Evolutionary conservation across 2,797 vertebrate genomes (phyloP), one percentile per base, ranked within the genome.

Genomic region (Adrianichthys oophorus): DNA sequence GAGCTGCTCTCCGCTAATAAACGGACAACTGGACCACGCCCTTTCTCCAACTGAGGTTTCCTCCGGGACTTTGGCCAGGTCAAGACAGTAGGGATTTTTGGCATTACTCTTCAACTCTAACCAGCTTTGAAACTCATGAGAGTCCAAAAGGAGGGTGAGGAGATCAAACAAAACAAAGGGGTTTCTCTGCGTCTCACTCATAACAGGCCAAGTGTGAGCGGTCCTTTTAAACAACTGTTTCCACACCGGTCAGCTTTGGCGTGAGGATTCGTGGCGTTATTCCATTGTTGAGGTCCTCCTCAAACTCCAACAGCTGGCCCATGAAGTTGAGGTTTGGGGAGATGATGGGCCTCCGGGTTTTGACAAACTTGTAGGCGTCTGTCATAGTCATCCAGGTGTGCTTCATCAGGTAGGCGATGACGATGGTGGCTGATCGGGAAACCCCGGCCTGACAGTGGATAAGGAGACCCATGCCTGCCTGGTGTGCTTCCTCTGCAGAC

Each of bases 301-400:
- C 97, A 0, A 99, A 99, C 92, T 99, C 96, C 89, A 98, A 82
- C 82, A 99, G 93, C 82, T 99, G 98, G 78, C 98, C 98, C 97
- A 99, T 99, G 86, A 99, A 99, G 93, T 98, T 99, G 85, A 99
- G 96, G 87, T 99, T 99, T 1, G 98, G 98, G 54, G 98, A 99
- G 87, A 99, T 99, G 84, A 99, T 96, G 88, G 96, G 96, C 91
- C 98, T 90, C 71, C 97, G 94, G 89, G 95, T 93, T 89, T 99
- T 99, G 64, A 99, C 98, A 42, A 98, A 99, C 88, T 99, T 99
- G 79, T 99, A 99, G 68, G 97, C 96, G 40, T 99, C 98, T 0
- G 96, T 98, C 97, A 99, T 99, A 87, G 96, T 99, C 98, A 99
- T 99, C 87, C 96, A 94, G 0, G 95, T 98, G 95, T 98, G 98